phyloP scores from a whole-genome alignment of 2,113 vertebrate genomes.

The Rutilus rutilus region DNA sequence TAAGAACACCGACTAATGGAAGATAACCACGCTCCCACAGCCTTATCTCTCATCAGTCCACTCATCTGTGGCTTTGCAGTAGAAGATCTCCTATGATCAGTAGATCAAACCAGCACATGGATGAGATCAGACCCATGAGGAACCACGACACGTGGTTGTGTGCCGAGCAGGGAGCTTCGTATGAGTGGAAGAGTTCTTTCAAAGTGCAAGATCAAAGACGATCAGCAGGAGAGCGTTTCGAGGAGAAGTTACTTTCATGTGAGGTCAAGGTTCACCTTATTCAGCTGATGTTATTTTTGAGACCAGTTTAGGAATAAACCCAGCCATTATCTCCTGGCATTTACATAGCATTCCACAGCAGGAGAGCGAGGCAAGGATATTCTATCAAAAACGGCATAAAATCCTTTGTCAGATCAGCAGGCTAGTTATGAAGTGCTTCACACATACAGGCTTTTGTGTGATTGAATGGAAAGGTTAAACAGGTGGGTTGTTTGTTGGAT shows the following conservation, averaged over 20 bases:
- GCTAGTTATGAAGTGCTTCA: not conserved
- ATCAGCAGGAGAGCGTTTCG: not conserved
- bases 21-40: not conserved
- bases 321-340: constrained; percentile 12
- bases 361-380: not conserved
- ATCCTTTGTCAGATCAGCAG: not conserved
- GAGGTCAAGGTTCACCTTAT: not conserved
- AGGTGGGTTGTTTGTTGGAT: not conserved
- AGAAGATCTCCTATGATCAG: constrained; percentile 42
- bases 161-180: constrained; percentile 3
- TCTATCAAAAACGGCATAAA: not conserved
- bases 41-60: constrained; percentile 34
- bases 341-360: not conserved
- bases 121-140: constrained; percentile 2
- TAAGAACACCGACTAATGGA: not conserved
- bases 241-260: not conserved
- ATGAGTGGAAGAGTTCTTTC: not conserved
- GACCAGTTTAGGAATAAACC: not conserved
- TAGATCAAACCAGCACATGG: constrained; percentile 36
- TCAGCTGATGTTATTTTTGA: constrained; percentile 3
- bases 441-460: not conserved
- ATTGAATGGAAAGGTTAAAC: not conserved
- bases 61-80: constrained; percentile 5
- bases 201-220: constrained; percentile 15
- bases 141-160: not conserved